phyloP scores from a whole-genome alignment of 2,888 invertebrate species.

The Apoda limacodes region DNA sequence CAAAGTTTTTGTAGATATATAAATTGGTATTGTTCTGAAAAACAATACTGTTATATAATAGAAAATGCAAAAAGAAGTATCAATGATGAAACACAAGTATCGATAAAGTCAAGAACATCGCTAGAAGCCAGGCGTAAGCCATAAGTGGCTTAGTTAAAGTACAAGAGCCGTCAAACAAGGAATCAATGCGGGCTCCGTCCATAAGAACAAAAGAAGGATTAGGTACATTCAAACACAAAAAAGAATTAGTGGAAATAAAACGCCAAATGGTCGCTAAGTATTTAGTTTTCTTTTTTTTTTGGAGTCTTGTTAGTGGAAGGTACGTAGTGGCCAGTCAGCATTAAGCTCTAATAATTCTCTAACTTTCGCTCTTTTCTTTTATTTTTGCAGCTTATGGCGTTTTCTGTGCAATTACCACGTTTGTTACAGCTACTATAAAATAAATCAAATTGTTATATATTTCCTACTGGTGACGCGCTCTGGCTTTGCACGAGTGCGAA shows the following conservation, averaged over 20 bases:
- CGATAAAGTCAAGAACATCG: constrained; percentile 16
- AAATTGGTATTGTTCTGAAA: no score
- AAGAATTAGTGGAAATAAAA: constrained; percentile 38
- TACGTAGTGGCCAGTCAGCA: constrained; percentile 22
- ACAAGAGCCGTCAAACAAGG: constrained; percentile 52
- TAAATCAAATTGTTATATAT: no score
- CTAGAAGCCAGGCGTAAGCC: constrained; percentile 27
- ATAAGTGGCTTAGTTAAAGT: constrained; percentile 64
- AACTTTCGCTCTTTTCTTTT: no score
- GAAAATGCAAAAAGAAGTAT: no score
- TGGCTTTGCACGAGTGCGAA: no score
- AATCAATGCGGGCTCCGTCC: constrained; percentile 49
- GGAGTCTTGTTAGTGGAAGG: constrained; percentile 25
- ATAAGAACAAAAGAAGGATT: constrained; percentile 60
- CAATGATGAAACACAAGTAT: no score
- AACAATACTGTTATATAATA: no score
- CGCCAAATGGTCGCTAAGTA: constrained; percentile 15
- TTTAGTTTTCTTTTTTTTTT: constrained; percentile 22
- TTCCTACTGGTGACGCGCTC: no score
- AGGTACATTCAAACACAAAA: constrained; percentile 28
- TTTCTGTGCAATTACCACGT: no score
- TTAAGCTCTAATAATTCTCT: constrained; percentile 20
- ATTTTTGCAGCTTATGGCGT: no score
- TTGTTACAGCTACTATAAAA: no score
- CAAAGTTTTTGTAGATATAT: no score